Percentiles rank a stretch among this genome's conserved stretches.
These are phyloP conservation scores for Tipula unca DNA, from an alignment of 2,888 invertebrate genomes.

Conservation along the genomic window DNA sequence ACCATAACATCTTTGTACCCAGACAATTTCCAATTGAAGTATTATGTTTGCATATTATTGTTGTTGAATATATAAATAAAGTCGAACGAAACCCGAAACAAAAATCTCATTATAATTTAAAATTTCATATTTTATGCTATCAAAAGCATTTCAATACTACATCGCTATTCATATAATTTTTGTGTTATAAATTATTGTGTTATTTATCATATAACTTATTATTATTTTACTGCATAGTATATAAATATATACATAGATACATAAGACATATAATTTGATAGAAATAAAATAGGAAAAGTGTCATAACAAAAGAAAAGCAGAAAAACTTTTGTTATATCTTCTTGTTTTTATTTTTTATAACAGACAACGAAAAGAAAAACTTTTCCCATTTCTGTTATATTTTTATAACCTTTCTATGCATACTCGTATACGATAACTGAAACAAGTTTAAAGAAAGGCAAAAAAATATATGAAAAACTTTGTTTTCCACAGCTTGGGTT, in stretches of 20 bases:
- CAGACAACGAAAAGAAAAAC: background rate
- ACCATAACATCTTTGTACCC: background rate
- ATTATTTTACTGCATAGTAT: background rate
- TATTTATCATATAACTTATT: background rate
- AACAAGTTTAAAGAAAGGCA: background rate
- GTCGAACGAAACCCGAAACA: background rate
- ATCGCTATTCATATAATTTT: background rate
- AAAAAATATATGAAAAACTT: too few species aligned
- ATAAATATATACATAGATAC: background rate
- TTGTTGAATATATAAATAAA: background rate
- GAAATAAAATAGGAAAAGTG: conserved; percentile 8
- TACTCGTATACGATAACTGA: background rate
- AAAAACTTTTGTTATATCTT: background rate
- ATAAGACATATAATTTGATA: background rate
- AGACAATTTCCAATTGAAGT: background rate
- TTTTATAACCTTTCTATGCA: background rate
- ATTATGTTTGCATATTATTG: background rate
- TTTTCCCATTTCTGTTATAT: background rate
- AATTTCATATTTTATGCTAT: background rate
- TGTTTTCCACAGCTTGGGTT: background rate
- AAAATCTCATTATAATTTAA: background rate
- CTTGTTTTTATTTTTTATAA: background rate
- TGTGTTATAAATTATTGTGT: background rate
- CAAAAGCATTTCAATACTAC: background rate
- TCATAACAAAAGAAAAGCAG: background rate